A percentile compares a stretch with the other conserved stretches of the same genome.
Evolutionary conservation across 1,140 invertebrate species (phyloP).

Genomic region (Formica selysi): DNA sequence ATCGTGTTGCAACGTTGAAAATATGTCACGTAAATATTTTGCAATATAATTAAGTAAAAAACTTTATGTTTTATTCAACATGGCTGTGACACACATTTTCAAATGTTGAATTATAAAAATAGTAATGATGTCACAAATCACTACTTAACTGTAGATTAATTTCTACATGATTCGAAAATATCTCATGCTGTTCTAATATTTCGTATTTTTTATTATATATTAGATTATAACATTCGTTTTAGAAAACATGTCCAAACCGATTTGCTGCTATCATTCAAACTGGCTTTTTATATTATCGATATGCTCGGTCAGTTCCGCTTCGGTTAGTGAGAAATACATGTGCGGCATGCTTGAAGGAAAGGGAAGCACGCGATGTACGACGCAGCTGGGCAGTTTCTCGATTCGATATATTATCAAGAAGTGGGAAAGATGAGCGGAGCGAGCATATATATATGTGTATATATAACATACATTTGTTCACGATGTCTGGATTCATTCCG

Average conservation of each 20-base stretch:
- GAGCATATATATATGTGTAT: conserved; percentile 16
- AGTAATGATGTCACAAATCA: no score
- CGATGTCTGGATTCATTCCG: conserved; percentile 27
- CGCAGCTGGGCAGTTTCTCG: conserved; percentile 52
- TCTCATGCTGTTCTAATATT: background rate
- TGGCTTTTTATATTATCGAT: conserved; percentile 70
- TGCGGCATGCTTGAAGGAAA: background rate
- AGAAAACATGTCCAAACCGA: background rate
- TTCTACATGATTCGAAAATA: background rate
- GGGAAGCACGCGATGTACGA: conserved; percentile 51
- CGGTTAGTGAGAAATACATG: conserved; percentile 54
- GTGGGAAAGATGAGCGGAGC: conserved; percentile 10
- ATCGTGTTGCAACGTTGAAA: background rate
- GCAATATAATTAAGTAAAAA: conserved; percentile 8
- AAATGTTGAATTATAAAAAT: background rate
- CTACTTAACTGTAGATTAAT: background rate
- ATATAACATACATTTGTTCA: conserved; percentile 55
- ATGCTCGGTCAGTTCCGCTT: conserved; percentile 64
- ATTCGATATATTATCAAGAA: conserved; percentile 69
- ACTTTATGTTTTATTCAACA: background rate
- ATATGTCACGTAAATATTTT: background rate
- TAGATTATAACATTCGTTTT: background rate
- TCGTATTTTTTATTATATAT: background rate
- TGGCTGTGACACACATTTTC: background rate
- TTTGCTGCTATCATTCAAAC: conserved; percentile 61